phyloP scores from a whole-genome alignment of 2,797 vertebrate genomes.

The Sparidentex hasta region DNA sequence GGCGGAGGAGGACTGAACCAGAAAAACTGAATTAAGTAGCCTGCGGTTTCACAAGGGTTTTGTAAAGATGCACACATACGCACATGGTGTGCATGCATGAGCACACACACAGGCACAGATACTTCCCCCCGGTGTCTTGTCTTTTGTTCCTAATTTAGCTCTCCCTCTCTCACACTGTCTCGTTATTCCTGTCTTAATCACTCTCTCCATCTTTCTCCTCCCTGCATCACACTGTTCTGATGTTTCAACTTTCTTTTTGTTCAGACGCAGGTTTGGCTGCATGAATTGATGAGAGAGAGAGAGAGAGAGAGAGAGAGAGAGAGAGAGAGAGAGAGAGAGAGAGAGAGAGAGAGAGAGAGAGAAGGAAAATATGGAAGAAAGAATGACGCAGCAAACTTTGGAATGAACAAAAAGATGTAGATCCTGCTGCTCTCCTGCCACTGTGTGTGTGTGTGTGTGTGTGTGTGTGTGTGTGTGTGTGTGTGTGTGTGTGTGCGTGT shows the following conservation, averaged over 20 bases:
- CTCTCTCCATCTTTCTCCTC: not conserved
- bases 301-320: not conserved
- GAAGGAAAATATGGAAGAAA: slow-evolving; percentile 4
- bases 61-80: slow-evolving; percentile 41
- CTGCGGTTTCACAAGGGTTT: slow-evolving; percentile 28
- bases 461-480: too few species aligned
- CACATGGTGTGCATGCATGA: slow-evolving; percentile 23
- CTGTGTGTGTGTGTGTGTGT: too few species aligned
- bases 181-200: slow-evolving; percentile 41
- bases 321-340: not conserved
- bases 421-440: not conserved
- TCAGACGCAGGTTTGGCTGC: slow-evolving; percentile 1
- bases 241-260: not conserved
- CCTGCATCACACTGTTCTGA: slow-evolving; percentile 8
- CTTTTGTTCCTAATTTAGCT: slow-evolving; percentile 66
- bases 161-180: slow-evolving; percentile 22
- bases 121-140: slow-evolving; percentile 42
- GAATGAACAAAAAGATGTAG: slow-evolving; percentile 20
- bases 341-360: too few species aligned
- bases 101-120: slow-evolving; percentile 17
- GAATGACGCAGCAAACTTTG: slow-evolving; percentile 33
- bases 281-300: not conserved
- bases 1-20: slow-evolving; percentile 22
- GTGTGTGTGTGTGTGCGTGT: too few species aligned
- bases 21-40: slow-evolving; percentile 50